Conservation (phyloP, 1,140 invertebrate genomes). For the Contarinia nasturtii region DNA sequence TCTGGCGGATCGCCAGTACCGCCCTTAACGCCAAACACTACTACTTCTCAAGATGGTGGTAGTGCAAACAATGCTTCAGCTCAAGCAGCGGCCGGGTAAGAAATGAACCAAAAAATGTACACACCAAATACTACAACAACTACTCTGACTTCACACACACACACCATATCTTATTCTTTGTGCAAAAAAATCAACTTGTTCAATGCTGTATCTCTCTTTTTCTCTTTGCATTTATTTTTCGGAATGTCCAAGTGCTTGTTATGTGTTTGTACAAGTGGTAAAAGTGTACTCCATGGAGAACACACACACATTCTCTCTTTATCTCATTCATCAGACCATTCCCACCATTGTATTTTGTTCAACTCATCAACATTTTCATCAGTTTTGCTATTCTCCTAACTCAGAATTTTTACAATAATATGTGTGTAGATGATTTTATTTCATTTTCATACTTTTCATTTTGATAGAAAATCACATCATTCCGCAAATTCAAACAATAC, state of each 20-base stretch:
- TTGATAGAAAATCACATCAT: too few species aligned
- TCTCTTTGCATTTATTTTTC: neutral
- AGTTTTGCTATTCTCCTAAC: too few species aligned
- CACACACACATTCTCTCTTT: constrained; percentile 12
- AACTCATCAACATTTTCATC: too few species aligned
- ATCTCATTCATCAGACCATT: neutral
- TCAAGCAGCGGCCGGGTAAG: constrained; percentile 18
- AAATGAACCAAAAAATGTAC: neutral
- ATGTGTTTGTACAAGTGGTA: too few species aligned
- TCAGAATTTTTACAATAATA: too few species aligned
- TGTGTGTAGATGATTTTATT: too few species aligned
- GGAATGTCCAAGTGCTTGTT: too few species aligned
- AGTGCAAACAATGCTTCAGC: too few species aligned
- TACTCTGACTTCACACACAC: too few species aligned
- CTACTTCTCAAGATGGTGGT: neutral
- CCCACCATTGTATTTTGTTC: neutral
- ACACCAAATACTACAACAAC: neutral
- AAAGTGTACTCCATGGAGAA: too few species aligned
- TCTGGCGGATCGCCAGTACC: constrained; percentile 33
- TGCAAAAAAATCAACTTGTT: neutral
- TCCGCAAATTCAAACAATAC: too few species aligned
- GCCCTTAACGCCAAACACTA: constrained; percentile 26
- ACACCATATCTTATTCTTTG: neutral
- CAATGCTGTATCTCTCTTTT: neutral
- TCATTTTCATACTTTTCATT: too few species aligned